phyloP scores from a whole-genome alignment of 2,113 vertebrate genomes.

The Zootoca vivipara region DNA sequence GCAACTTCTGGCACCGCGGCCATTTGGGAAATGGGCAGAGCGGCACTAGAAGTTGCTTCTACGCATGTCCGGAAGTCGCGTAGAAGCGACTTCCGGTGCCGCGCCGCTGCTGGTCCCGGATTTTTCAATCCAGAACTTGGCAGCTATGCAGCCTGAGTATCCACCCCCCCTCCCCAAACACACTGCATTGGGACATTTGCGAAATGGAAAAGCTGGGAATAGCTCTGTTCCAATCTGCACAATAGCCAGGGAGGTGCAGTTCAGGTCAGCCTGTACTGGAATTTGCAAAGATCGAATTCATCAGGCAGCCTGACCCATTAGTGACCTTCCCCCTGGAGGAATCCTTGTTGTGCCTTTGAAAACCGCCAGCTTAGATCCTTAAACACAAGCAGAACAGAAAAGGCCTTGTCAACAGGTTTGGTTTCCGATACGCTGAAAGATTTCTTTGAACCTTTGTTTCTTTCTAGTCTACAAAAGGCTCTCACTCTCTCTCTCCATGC shows the following conservation, averaged over 20 bases:
- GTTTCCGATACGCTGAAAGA: background rate
- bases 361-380: background rate
- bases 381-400: background rate
- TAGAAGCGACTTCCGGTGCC: no score
- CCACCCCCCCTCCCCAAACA: no score
- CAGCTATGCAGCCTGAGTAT: no score
- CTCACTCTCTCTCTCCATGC: background rate
- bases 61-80: no score
- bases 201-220: no score
- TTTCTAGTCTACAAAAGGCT: background rate
- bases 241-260: background rate
- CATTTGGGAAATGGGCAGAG: no score
- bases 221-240: background rate
- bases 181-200: no score
- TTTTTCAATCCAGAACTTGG: no score
- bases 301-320: no score
- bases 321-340: background rate
- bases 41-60: no score
- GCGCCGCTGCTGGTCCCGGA: no score
- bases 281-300: background rate
- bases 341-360: background rate
- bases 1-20: no score
- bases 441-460: constrained; percentile 39
- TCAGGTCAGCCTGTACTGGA: background rate
- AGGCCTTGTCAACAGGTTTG: background rate